Evolutionary conservation across 2,797 vertebrate species (phyloP).

Genomic region (Lindbergichthys nudifrons): DNA sequence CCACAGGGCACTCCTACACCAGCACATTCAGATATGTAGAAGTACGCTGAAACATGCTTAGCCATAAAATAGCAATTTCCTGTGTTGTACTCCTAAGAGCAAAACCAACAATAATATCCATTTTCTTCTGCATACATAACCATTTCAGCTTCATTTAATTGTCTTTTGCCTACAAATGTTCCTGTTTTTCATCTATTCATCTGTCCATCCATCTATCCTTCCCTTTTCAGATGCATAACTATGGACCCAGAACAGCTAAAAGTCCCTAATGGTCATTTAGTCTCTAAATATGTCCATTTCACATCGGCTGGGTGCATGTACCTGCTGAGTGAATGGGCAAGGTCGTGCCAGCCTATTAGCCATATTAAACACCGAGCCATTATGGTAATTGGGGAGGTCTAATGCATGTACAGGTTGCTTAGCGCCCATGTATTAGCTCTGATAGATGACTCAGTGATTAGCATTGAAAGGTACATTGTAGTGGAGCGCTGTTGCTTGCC

Average conservation of each 20-base stretch:
- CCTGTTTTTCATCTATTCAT: constrained; percentile 56
- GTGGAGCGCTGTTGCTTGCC: constrained; percentile 52
- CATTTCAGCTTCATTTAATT: constrained; percentile 56
- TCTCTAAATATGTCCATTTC: constrained; percentile 83
- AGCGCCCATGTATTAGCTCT: constrained; percentile 85
- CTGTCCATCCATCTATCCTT: constrained; percentile 44
- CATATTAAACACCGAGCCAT: constrained; percentile 88
- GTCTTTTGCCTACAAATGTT: constrained; percentile 59
- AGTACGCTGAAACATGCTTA: constrained; percentile 61
- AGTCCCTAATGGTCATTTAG: constrained; percentile 81
- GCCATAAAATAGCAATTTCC: constrained; percentile 68
- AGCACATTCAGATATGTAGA: constrained; percentile 74
- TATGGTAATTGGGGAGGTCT: constrained; percentile 86
- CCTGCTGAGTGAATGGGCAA: constrained; percentile 85
- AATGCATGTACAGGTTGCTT: constrained; percentile 87
- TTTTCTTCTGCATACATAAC: constrained; percentile 61
- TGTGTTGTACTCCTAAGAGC: constrained; percentile 65
- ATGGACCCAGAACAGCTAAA: constrained; percentile 70
- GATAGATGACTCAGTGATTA: constrained; percentile 85
- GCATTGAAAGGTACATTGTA: constrained; percentile 80
- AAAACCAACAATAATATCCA: constrained; percentile 71
- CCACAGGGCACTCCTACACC: constrained; percentile 72
- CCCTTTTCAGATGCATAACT: constrained; percentile 62
- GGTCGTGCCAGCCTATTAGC: constrained; percentile 88
- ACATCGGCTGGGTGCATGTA: constrained; percentile 73